These are phyloP conservation scores for Ceriagrion tenellum DNA, from an alignment of 2,888 invertebrate species.

Conservation along the genomic window DNA sequence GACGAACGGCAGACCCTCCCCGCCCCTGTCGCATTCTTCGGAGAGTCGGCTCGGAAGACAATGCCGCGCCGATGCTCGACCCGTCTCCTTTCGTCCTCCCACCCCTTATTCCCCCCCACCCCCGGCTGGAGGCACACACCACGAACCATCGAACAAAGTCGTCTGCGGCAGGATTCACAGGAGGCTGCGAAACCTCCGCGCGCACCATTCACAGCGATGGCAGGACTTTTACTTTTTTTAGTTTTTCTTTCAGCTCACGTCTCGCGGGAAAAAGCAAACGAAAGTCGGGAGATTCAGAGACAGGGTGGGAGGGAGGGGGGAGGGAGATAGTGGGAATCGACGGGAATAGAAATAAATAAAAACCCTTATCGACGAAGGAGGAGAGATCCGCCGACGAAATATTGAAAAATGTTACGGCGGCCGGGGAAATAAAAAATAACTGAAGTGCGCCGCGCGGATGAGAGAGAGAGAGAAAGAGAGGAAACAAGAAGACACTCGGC, in stretches of 20 bases:
- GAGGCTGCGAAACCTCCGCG: no score
- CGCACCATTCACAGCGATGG: no score
- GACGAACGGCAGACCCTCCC: no score
- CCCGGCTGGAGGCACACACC: not conserved
- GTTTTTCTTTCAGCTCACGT: no score
- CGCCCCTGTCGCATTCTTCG: no score
- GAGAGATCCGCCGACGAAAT: not conserved
- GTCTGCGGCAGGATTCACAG: no score
- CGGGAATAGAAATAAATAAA: not conserved
- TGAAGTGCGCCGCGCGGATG: not conserved
- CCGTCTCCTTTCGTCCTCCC: not conserved
- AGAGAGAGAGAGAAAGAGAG: not conserved
- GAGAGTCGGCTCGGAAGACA: no score
- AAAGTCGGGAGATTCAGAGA: no score
- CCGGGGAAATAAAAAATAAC: no score
- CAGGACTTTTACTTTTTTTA: no score
- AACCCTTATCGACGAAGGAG: not conserved
- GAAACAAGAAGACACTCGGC: not conserved
- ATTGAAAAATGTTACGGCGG: not conserved
- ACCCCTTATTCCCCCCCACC: not conserved
- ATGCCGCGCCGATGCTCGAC: no score
- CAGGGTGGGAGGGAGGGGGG: no score
- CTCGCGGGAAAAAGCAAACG: not conserved
- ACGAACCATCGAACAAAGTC: not conserved
- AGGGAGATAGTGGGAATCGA: not conserved